Percentiles rank a stretch among this genome's conserved stretches.
These are phyloP conservation scores for Eilema sororculum DNA, from an alignment of 2,888 invertebrate genomes.

Conservation along the genomic window DNA sequence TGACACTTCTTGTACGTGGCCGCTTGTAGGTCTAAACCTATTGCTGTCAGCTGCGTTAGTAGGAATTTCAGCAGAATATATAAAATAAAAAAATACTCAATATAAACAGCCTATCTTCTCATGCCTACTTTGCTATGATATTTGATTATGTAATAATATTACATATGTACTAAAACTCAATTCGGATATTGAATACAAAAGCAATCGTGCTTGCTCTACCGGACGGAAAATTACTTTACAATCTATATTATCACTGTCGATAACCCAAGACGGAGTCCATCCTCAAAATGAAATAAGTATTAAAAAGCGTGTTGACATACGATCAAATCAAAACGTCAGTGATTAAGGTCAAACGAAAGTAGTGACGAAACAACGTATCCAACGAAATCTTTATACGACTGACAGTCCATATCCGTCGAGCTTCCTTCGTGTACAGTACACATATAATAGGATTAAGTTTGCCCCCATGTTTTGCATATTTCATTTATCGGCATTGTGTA, in stretches of 20 bases:
- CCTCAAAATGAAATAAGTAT: conserved; percentile 14
- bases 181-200: background rate
- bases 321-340: conserved; percentile 13
- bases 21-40: too few relatives aligned
- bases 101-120: background rate
- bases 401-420: conserved; percentile 20
- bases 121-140: too few relatives aligned
- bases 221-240: background rate
- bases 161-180: background rate
- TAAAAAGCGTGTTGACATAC: conserved; percentile 13
- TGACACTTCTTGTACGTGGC: too few relatives aligned
- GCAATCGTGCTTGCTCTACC: background rate
- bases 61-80: too few relatives aligned
- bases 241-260: conserved; percentile 3
- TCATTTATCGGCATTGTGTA: conserved; percentile 76
- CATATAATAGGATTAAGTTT: conserved; percentile 62
- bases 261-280: conserved; percentile 11
- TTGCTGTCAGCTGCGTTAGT: too few relatives aligned
- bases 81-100: too few relatives aligned
- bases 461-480: conserved; percentile 76
- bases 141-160: too few relatives aligned
- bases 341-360: conserved; percentile 17
- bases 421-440: conserved; percentile 50
- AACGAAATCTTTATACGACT: conserved; percentile 13
- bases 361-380: conserved; percentile 10